These are phyloP conservation scores for Fissipunctia ypsillon DNA, from an alignment of 2,888 invertebrate species.

Conservation along the genomic window DNA sequence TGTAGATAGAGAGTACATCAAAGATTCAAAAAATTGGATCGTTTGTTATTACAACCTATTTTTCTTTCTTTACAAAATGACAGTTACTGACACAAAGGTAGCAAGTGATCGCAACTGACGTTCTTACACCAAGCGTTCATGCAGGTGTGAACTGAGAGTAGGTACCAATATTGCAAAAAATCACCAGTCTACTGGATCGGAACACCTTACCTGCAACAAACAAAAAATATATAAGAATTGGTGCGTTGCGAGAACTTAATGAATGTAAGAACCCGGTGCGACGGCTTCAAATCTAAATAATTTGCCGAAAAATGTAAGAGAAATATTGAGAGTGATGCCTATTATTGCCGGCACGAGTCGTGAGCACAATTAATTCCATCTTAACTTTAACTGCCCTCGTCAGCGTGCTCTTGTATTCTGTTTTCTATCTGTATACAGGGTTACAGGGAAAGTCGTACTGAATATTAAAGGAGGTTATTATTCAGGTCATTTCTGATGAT, in stretches of 20 bases:
- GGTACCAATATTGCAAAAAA: slow-evolving; percentile 68
- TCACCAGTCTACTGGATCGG: slow-evolving; percentile 58
- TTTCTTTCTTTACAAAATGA: too few species aligned
- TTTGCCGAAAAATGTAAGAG: slow-evolving; percentile 27
- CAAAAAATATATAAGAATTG: slow-evolving; percentile 57
- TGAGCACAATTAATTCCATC: too few species aligned
- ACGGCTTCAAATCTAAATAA: slow-evolving; percentile 19
- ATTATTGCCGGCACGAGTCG: too few species aligned
- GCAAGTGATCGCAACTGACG: slow-evolving; percentile 1
- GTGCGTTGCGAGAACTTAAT: slow-evolving; percentile 48
- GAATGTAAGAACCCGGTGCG: slow-evolving; percentile 44
- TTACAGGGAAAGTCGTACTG: too few species aligned
- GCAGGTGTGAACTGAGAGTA: slow-evolving; percentile 67
- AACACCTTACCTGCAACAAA: slow-evolving; percentile 75
- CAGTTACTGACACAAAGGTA: neutral
- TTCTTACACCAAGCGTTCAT: slow-evolving; percentile 60
- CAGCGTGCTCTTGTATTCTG: too few species aligned
- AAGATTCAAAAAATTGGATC: slow-evolving; percentile 6
- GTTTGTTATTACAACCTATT: slow-evolving; percentile 8
- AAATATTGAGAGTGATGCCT: slow-evolving; percentile 2
- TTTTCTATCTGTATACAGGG: too few species aligned
- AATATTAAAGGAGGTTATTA: too few species aligned
- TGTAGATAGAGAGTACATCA: too few species aligned
- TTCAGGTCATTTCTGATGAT: too few species aligned
- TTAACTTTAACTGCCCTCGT: too few species aligned